A percentile compares a stretch with the other conserved stretches of the same genome.
Evolutionary conservation across 2,888 invertebrate genomes (phyloP).

Genomic region (Agonopterix arenella): DNA sequence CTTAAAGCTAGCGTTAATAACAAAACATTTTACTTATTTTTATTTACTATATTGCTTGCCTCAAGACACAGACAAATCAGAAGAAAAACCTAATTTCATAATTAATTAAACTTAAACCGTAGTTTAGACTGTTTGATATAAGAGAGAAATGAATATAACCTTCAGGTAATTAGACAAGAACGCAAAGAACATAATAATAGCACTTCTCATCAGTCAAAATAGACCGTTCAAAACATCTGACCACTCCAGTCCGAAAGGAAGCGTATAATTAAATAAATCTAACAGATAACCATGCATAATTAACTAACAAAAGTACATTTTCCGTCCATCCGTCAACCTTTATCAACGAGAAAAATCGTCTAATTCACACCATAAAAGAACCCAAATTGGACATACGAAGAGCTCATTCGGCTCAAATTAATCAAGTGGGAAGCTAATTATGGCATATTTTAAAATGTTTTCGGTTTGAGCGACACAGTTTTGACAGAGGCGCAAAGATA

Average conservation of each 20-base stretch:
- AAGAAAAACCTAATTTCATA: no score
- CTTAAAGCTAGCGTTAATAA: no score
- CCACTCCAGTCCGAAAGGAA: slow-evolving; percentile 17
- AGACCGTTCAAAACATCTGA: slow-evolving; percentile 28
- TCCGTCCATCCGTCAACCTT: slow-evolving; percentile 64
- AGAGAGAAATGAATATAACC: neutral
- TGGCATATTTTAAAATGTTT: slow-evolving; percentile 64
- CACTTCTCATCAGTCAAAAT: slow-evolving; percentile 48
- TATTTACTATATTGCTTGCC: no score
- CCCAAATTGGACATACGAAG: slow-evolving; percentile 49
- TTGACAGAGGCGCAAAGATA: slow-evolving; percentile 68
- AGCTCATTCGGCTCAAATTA: slow-evolving; percentile 42
- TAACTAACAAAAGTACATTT: slow-evolving; percentile 57
- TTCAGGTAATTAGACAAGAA: slow-evolving; percentile 9
- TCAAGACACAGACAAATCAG: no score
- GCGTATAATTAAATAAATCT: slow-evolving; percentile 67
- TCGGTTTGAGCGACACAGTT: slow-evolving; percentile 62
- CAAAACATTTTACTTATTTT: no score
- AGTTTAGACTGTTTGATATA: no score
- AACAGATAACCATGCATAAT: slow-evolving; percentile 69
- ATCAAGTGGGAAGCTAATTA: slow-evolving; percentile 56
- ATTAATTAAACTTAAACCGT: no score
- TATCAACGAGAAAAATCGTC: slow-evolving; percentile 70
- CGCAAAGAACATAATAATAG: slow-evolving; percentile 9
- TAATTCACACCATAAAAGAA: slow-evolving; percentile 65